phyloP scores from a whole-genome alignment of 1,140 invertebrate genomes.

The Forficula auricularia region DNA sequence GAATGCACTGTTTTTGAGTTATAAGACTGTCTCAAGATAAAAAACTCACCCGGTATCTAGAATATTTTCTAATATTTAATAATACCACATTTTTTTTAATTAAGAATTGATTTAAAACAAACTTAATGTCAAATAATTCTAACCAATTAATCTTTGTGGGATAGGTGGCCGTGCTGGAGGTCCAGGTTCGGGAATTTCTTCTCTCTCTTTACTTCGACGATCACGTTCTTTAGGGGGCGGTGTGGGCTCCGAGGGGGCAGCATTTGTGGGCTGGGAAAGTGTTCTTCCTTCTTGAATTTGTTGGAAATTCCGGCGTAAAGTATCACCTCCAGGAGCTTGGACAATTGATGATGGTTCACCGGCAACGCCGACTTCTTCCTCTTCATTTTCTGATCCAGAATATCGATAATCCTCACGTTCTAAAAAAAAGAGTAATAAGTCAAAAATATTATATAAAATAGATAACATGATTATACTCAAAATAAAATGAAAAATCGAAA shows the following conservation, averaged over 20 bases:
- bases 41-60: no score
- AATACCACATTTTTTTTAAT: no score
- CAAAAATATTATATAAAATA: no score
- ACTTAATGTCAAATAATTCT: neutral
- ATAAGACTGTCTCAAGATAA: no score
- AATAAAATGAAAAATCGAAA: neutral
- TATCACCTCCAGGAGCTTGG: constrained; percentile 75
- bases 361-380: constrained; percentile 65
- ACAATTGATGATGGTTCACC: constrained; percentile 80
- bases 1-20: no score
- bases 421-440: constrained; percentile 10
- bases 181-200: constrained; percentile 54
- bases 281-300: constrained; percentile 57
- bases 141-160: constrained; percentile 69
- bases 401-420: constrained; percentile 49
- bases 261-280: constrained; percentile 9
- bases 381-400: constrained; percentile 75
- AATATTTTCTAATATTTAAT: no score
- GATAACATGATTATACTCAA: neutral
- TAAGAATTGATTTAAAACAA: no score
- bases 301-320: constrained; percentile 86
- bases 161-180: constrained; percentile 68
- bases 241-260: constrained; percentile 28
- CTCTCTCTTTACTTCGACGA: constrained; percentile 29
- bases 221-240: constrained; percentile 34